phyloP scores from a whole-genome alignment of 2,113 vertebrate genomes.

The Callipepla californica region DNA sequence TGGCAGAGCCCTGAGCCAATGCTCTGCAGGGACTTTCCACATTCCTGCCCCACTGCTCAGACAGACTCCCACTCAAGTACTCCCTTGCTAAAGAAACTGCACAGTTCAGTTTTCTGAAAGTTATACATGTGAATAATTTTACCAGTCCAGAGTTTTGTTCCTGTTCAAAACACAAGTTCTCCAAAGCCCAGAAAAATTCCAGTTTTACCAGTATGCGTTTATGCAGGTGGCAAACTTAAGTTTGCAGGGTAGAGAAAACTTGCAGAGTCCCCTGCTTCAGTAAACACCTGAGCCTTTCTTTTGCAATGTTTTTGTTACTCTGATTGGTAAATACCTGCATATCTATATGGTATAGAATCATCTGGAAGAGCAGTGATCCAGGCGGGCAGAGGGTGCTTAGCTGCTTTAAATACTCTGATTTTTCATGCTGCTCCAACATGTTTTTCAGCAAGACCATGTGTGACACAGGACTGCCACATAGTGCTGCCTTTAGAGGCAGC shows the following conservation, averaged over 20 bases:
- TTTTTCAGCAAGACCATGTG: slow-evolving; percentile 4
- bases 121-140: accelerated
- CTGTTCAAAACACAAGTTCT: background rate
- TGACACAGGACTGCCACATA: background rate
- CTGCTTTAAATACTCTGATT: background rate
- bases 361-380: slow-evolving; percentile 1
- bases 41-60: background rate
- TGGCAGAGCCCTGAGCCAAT: background rate
- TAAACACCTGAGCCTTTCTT: background rate
- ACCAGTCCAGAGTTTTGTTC: background rate
- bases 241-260: background rate
- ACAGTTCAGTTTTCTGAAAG: background rate
- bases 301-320: background rate
- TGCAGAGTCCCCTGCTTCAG: background rate
- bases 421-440: background rate
- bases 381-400: background rate
- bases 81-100: background rate
- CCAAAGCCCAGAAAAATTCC: background rate
- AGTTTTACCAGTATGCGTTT: background rate
- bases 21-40: background rate
- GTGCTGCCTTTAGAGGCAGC: background rate
- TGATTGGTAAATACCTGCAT: background rate
- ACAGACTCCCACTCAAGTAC: background rate
- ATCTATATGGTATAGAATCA: background rate
- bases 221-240: background rate